phyloP scores from a whole-genome alignment of 1,140 invertebrate species.

The Hestina assimilis region DNA sequence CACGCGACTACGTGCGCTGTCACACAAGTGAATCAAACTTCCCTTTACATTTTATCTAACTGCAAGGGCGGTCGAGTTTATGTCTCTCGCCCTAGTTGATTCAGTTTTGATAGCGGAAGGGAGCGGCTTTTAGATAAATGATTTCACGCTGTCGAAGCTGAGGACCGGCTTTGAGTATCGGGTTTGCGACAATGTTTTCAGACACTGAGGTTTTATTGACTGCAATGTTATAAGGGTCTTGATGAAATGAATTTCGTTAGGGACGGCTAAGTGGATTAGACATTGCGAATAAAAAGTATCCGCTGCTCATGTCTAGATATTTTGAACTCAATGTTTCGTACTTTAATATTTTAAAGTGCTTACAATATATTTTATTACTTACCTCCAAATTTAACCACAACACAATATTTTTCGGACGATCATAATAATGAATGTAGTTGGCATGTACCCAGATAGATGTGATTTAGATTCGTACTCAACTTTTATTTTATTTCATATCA shows the following conservation, averaged over 20 bases:
- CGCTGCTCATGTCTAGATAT: neutral
- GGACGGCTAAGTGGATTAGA: slow-evolving; percentile 59
- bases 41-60: slow-evolving; percentile 72
- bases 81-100: slow-evolving; percentile 70
- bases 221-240: slow-evolving; percentile 52
- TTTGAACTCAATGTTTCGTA: neutral
- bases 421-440: neutral
- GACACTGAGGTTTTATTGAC: slow-evolving; percentile 39
- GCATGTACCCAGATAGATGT: no score
- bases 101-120: slow-evolving; percentile 73
- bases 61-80: slow-evolving; percentile 72
- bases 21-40: slow-evolving; percentile 70
- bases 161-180: slow-evolving; percentile 46
- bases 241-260: slow-evolving; percentile 56
- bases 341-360: neutral
- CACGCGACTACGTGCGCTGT: slow-evolving; percentile 41
- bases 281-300: slow-evolving; percentile 27
- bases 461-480: no score
- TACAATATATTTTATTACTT: neutral
- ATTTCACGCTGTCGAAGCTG: slow-evolving; percentile 43
- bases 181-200: slow-evolving; percentile 62
- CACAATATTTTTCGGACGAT: no score
- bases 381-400: no score
- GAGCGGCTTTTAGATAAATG: slow-evolving; percentile 72
- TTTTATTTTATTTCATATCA: no score